A percentile compares a stretch with the other conserved stretches of the same genome.
phyloP scores from a whole-genome alignment of 1,140 invertebrate genomes.

The Leptoteleia sp. region DNA sequence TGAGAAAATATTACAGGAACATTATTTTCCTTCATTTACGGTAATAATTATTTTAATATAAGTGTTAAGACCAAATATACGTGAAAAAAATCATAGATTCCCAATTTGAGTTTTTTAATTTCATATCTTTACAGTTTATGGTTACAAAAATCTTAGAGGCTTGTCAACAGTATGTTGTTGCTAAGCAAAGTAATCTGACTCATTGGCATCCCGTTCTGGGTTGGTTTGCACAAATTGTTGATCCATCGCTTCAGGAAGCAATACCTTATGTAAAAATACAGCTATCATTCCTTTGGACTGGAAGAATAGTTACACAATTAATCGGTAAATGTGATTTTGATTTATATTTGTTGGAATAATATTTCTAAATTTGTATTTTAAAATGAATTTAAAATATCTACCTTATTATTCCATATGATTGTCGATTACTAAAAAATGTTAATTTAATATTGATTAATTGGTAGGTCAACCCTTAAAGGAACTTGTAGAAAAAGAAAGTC shows the following conservation, averaged over 20 bases:
- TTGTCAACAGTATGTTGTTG: slow-evolving; percentile 92
- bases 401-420: slow-evolving; percentile 6
- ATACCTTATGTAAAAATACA: slow-evolving; percentile 91
- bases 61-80: too few relatives aligned
- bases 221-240: slow-evolving; percentile 95
- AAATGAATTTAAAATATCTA: too few relatives aligned
- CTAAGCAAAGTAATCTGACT: slow-evolving; percentile 93
- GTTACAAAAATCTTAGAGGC: slow-evolving; percentile 90
- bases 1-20: slow-evolving; percentile 83
- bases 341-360: too few relatives aligned
- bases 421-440: neutral
- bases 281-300: slow-evolving; percentile 92
- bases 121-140: slow-evolving; percentile 84
- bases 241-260: slow-evolving; percentile 90
- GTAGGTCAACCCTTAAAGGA: slow-evolving; percentile 80
- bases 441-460: neutral
- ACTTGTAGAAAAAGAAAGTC: slow-evolving; percentile 79
- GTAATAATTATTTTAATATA: slow-evolving; percentile 74
- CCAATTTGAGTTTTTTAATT: slow-evolving; percentile 6
- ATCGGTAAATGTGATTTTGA: too few relatives aligned
- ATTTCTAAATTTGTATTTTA: too few relatives aligned
- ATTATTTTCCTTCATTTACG: slow-evolving; percentile 87
- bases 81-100: too few relatives aligned
- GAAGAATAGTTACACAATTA: slow-evolving; percentile 82
- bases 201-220: slow-evolving; percentile 99